Percentiles rank a stretch among this genome's conserved stretches.
Conservation (phyloP, 2,888 invertebrate species). For the Drosophila lacicola region DNA sequence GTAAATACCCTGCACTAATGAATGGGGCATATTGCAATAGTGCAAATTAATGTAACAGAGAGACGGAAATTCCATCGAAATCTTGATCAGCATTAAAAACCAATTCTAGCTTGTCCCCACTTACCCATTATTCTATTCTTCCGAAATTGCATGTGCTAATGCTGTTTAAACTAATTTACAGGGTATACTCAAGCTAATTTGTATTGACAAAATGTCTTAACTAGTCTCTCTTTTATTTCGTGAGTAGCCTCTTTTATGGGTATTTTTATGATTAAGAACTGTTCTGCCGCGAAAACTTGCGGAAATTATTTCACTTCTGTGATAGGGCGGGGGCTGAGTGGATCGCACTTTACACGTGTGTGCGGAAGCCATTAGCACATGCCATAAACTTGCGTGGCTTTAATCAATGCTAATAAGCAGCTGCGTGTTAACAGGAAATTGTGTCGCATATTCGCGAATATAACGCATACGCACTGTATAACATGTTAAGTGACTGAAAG, state of each 20-base stretch:
- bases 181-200: neutral
- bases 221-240: conserved; percentile 18
- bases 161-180: neutral
- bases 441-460: conserved; percentile 59
- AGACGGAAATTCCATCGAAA: neutral
- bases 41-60: neutral
- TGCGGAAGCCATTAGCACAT: conserved; percentile 32
- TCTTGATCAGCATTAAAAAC: neutral
- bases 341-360: conserved; percentile 30
- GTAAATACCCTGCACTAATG: neutral
- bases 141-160: too few relatives aligned
- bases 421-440: conserved; percentile 66
- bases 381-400: conserved; percentile 31
- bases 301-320: conserved; percentile 42
- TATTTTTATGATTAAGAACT: conserved; percentile 65
- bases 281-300: conserved; percentile 42
- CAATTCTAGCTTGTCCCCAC: neutral
- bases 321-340: neutral
- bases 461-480: conserved; percentile 60
- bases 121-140: too few relatives aligned
- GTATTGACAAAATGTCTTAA: neutral
- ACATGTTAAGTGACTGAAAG: conserved; percentile 27
- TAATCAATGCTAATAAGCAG: conserved; percentile 59
- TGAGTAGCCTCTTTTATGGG: conserved; percentile 24
- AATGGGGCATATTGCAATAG: neutral